Evolutionary conservation across 2,888 invertebrate genomes (phyloP).

Genomic region (Eudasyphora cyanicolor): DNA sequence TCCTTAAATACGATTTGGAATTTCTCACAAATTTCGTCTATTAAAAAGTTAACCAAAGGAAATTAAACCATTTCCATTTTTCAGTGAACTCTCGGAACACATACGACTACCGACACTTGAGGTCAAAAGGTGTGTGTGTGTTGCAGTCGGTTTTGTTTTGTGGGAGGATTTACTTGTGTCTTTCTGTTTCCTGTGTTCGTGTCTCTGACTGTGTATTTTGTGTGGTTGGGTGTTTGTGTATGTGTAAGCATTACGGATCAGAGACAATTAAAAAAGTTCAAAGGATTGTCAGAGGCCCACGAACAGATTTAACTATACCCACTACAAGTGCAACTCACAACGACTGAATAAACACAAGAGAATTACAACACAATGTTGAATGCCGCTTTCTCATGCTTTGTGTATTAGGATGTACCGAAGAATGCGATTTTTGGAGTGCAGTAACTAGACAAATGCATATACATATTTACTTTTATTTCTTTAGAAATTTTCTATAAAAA

Average conservation of each 20-base stretch:
- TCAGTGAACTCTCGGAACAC: background rate
- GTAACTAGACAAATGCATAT: no score
- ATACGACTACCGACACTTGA: background rate
- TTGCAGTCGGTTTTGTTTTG: background rate
- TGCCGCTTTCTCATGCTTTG: background rate
- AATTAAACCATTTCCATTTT: background rate
- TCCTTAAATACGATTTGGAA: background rate
- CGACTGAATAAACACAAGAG: background rate
- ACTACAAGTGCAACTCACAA: background rate
- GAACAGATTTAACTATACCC: background rate
- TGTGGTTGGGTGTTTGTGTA: background rate
- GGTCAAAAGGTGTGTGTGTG: constrained; percentile 2
- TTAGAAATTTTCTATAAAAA: no score
- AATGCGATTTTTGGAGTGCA: no score
- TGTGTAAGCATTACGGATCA: background rate
- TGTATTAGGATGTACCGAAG: no score
- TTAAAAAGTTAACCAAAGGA: background rate
- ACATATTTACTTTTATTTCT: no score
- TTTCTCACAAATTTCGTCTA: background rate
- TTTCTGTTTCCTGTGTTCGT: background rate
- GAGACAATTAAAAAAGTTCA: constrained; percentile 27
- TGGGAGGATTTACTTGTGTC: background rate
- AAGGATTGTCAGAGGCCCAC: background rate
- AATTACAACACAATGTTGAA: background rate
- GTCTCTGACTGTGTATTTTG: no score